A percentile compares a stretch with the other conserved stretches of the same genome.
Conservation (phyloP, 2,113 vertebrate genomes). For the Cyanoramphus novaezelandiae region DNA sequence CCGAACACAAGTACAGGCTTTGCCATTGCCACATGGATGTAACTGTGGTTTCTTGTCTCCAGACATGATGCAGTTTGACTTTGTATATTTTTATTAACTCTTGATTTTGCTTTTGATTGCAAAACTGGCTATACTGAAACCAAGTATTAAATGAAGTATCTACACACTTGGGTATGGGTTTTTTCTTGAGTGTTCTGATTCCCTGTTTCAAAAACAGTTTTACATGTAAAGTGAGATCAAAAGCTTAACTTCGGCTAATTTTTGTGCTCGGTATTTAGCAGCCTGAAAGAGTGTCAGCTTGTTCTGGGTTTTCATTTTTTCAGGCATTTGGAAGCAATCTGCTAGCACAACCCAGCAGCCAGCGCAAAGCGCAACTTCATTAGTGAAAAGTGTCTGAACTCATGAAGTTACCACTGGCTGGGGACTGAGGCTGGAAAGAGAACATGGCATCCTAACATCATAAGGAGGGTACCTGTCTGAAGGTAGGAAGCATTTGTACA, state of each 20-base stretch:
- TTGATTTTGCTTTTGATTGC: neutral
- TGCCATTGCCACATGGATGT: neutral
- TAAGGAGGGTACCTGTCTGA: neutral
- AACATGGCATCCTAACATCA: neutral
- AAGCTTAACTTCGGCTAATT: neutral
- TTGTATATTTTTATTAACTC: neutral
- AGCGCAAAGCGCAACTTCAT: neutral
- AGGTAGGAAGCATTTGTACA: neutral
- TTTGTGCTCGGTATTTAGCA: neutral
- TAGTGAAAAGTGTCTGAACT: neutral
- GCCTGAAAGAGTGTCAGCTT: neutral
- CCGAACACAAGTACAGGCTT: neutral
- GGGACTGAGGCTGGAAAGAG: neutral
- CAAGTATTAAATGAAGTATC: neutral
- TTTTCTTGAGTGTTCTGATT: neutral
- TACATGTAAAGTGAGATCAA: neutral
- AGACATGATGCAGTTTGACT: neutral
- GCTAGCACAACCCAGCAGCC: neutral
- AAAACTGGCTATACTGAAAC: neutral
- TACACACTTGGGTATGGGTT: accelerated
- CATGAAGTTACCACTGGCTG: neutral
- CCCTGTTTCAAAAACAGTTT: neutral
- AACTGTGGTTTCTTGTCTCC: neutral
- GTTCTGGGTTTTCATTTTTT: neutral
- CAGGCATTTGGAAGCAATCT: neutral